Base-by-base conservation (phyloP, 2,888 invertebrate species). In the Machimus rusticus region DNA sequence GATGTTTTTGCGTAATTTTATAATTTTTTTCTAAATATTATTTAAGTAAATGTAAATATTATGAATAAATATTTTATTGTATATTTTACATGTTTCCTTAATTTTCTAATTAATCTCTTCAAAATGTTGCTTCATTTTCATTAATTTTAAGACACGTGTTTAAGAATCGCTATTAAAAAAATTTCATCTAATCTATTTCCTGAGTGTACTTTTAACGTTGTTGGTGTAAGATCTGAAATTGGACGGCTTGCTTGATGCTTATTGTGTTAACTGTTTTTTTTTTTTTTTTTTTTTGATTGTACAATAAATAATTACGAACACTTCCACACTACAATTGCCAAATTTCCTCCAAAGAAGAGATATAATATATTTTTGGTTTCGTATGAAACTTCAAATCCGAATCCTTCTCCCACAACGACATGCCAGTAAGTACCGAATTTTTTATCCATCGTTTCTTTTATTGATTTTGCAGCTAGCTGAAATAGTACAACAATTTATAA, bases 381-480 rank as follows among this genome's bases (percentile, higher is more conserved):
- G 92, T 98, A 97, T 1, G 98, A 97, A 88, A 98, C 95, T 92
- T 98, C 98, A 93, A 98, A 98, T 77, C 98, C 98, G 93, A 96
- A 99, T 88, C 97, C 98, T 94, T 99, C 99, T 6, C 99, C 99
- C 5, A 99, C 96, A 0, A 99, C 96, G n/a, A 96, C 97, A 93
- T 98, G 98, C 95, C 98, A 99, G 88, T 98, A 96, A 0, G 97
- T 96, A 3, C 99, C 99, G 92, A 98, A 98, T 92, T 98, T 98
- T 93, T 98, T 98, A 93, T 99, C 99, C 96, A 99, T 96, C 77
- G 95, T 95, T 90, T 99, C 98, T 93, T 99, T 99, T 87, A 99
- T 97, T 95, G 97, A 96, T 90, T 95, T 95, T n/a, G 99, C 98
- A 0, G 98, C 98, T 89, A 95, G 94, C 95, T 98, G 85, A 43